phyloP scores from a whole-genome alignment of 2,113 vertebrate genomes.

The Ictidomys tridecemlineatus region DNA sequence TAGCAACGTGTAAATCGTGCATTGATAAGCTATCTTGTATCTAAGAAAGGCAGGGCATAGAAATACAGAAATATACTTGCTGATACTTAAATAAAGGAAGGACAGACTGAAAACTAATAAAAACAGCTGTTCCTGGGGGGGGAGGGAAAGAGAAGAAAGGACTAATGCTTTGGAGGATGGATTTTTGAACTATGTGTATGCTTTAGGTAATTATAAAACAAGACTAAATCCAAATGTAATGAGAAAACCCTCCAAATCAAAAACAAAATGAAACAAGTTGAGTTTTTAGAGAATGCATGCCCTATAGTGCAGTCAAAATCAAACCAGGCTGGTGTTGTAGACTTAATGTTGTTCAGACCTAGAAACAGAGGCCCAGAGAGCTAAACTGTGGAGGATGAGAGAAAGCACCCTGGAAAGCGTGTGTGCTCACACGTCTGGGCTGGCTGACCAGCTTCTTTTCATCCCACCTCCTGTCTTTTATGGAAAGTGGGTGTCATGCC shows the following conservation, averaged over 20 bases:
- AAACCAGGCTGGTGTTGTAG: neutral
- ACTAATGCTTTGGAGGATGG: neutral
- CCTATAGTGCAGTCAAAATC: neutral
- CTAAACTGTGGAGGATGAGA: neutral
- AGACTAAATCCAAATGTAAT: slow-evolving; percentile 28
- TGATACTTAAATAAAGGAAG: slow-evolving; percentile 10
- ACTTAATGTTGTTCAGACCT: neutral
- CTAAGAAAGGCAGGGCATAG: neutral
- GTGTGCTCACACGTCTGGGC: neutral
- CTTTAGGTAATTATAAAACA: neutral
- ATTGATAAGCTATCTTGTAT: neutral
- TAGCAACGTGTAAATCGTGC: neutral
- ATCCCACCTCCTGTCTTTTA: neutral
- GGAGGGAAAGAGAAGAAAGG: neutral
- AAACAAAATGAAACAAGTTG: slow-evolving; percentile 39
- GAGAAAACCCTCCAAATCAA: neutral
- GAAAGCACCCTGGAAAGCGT: neutral
- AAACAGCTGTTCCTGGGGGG: neutral
- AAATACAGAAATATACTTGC: neutral
- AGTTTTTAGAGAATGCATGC: neutral
- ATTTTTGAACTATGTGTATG: neutral
- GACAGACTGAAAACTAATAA: slow-evolving; percentile 19
- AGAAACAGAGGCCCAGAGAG: neutral
- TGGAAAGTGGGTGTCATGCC: neutral
- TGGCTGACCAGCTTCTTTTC: neutral